A percentile compares a stretch with the other conserved stretches of the same genome.
Conservation (phyloP, 2,888 invertebrate genomes). For the Sisyra nigra region DNA sequence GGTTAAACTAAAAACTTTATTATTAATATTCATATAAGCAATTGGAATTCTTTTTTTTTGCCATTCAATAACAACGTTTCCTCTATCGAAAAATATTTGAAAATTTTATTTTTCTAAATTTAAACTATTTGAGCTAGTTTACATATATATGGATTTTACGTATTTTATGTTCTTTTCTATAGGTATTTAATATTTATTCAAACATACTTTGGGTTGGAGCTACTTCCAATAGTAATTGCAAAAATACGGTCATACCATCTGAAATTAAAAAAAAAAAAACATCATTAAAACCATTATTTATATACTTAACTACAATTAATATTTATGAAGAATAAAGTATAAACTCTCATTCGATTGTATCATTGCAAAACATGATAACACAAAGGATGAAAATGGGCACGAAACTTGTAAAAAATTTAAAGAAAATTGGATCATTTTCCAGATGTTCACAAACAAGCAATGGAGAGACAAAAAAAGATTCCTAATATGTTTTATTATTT, state of each 20-base stretch:
- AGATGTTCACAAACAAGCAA: no score
- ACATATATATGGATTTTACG: conserved; percentile 2
- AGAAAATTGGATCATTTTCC: no score
- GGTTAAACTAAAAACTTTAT: no score
- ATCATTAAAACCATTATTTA: no score
- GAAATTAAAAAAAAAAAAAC: conserved; percentile 22
- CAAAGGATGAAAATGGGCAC: not conserved
- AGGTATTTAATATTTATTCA: conserved; percentile 30
- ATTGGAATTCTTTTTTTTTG: not conserved
- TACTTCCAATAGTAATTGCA: conserved; percentile 80
- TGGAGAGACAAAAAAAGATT: no score
- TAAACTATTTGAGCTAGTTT: conserved; percentile 6
- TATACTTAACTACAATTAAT: no score
- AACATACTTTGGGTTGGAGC: conserved; percentile 73
- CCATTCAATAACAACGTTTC: not conserved
- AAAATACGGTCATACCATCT: conserved; percentile 80
- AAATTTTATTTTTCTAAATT: not conserved
- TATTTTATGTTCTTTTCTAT: conserved; percentile 6
- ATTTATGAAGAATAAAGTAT: not conserved
- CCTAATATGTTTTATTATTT: no score
- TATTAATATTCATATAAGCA: no score
- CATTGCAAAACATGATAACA: not conserved
- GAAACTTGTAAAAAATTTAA: no score
- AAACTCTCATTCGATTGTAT: not conserved
- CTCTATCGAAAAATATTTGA: not conserved